Percentiles rank a stretch among this genome's conserved stretches.
phyloP scores from a whole-genome alignment of 2,797 vertebrate species.

The Rousettus madagascariensis region DNA sequence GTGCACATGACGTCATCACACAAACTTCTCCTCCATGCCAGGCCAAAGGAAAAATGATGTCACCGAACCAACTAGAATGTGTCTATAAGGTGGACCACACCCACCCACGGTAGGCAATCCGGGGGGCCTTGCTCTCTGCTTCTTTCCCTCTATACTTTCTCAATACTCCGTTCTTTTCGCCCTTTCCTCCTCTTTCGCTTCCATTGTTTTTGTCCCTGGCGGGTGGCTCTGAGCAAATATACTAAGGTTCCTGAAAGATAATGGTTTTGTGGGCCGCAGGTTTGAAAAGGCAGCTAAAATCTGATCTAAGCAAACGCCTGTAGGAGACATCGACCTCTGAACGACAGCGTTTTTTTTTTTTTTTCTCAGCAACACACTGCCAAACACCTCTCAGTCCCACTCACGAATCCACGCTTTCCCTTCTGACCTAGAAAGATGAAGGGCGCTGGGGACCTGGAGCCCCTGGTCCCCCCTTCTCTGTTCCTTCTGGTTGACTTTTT shows the following conservation, averaged over 20 bases:
- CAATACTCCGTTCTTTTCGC: neutral
- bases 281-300: neutral
- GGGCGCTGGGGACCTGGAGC: too few relatives aligned
- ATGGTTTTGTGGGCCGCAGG: neutral
- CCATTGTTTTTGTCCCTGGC: neutral
- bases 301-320: neutral
- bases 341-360: neutral
- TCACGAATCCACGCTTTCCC: neutral
- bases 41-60: neutral
- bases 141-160: neutral
- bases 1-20: rapidly evolving
- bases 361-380: neutral
- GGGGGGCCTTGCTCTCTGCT: rapidly evolving
- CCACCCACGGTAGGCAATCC: rapidly evolving
- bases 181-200: neutral
- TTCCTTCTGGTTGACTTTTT: neutral
- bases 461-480: neutral
- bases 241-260: neutral
- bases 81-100: too few relatives aligned
- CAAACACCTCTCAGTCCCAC: neutral
- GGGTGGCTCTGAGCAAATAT: rapidly evolving
- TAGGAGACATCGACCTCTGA: rapidly evolving
- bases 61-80: neutral
- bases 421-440: neutral
- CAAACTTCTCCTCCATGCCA: neutral